A percentile compares a stretch with the other conserved stretches of the same genome.
Evolutionary conservation across 2,888 invertebrate species (phyloP).

Genomic region (Phasia obesa): DNA sequence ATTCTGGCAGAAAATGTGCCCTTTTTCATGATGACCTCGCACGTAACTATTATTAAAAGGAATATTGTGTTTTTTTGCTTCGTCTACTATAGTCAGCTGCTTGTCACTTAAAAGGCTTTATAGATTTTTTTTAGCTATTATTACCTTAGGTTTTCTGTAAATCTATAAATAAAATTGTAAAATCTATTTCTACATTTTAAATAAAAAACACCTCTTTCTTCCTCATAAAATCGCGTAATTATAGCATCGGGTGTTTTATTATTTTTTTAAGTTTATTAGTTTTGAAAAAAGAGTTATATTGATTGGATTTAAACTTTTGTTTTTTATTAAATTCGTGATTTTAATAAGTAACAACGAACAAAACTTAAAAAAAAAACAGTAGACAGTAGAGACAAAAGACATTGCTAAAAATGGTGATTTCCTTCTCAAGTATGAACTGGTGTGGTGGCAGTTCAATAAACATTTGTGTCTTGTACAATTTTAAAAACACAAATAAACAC

Average conservation of each 20-base stretch:
- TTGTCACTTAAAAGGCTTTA: too few species aligned
- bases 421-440: constrained; percentile 68
- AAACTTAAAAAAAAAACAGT: constrained; percentile 16
- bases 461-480: constrained; percentile 67
- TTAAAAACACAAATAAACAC: constrained; percentile 69
- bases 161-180: too few species aligned
- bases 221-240: background rate
- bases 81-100: too few species aligned
- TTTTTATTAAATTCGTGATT: constrained; percentile 61
- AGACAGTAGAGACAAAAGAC: constrained; percentile 61
- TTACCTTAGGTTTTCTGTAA: too few species aligned
- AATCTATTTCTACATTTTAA: too few species aligned
- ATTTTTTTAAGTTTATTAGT: constrained; percentile 16
- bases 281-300: constrained; percentile 38
- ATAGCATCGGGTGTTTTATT: constrained; percentile 28
- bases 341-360: constrained; percentile 40
- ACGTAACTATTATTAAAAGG: too few species aligned
- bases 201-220: background rate
- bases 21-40: too few species aligned
- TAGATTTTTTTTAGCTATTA: too few species aligned
- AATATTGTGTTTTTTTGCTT: too few species aligned
- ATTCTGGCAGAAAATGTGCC: too few species aligned
- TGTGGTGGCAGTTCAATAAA: constrained; percentile 58
- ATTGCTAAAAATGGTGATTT: constrained; percentile 72
- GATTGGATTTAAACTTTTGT: constrained; percentile 55